These are phyloP conservation scores for Ostrea denselamellosa DNA, from an alignment of 1,140 invertebrate species.

Conservation along the genomic window DNA sequence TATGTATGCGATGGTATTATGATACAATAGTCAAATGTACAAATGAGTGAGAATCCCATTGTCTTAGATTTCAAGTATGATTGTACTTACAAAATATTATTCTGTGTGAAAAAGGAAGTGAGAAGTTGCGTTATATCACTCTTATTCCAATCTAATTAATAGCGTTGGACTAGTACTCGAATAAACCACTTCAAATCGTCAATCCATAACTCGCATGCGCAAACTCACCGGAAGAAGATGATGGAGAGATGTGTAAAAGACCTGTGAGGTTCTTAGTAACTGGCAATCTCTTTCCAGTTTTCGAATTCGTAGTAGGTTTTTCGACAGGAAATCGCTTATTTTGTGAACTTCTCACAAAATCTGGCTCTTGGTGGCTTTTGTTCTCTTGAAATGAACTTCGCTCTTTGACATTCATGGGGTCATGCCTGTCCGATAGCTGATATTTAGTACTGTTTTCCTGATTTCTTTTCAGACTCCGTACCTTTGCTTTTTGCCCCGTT, in stretches of 20 bases:
- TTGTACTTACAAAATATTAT: background rate
- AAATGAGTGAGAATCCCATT: too few relatives aligned
- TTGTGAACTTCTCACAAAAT: background rate
- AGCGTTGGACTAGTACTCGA: background rate
- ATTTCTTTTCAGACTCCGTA: slow-evolving; percentile 26
- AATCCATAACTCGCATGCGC: background rate
- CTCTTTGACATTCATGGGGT: background rate
- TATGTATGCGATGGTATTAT: too few relatives aligned
- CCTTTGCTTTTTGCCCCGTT: slow-evolving; percentile 44
- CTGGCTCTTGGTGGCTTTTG: background rate
- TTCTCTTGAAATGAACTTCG: background rate
- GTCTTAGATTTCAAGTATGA: too few relatives aligned
- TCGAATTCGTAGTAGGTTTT: background rate
- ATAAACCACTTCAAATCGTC: background rate
- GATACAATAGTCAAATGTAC: too few relatives aligned
- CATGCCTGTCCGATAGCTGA: background rate
- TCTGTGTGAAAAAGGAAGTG: background rate
- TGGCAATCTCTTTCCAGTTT: background rate
- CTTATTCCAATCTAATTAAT: background rate
- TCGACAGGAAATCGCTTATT: background rate
- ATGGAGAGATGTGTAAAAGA: background rate
- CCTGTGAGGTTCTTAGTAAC: background rate
- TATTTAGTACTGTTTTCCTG: background rate
- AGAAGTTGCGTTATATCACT: background rate
- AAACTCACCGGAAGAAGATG: slow-evolving; percentile 27